phyloP scores from a whole-genome alignment of 2,797 vertebrate genomes.

The Tragopan temminckii region DNA sequence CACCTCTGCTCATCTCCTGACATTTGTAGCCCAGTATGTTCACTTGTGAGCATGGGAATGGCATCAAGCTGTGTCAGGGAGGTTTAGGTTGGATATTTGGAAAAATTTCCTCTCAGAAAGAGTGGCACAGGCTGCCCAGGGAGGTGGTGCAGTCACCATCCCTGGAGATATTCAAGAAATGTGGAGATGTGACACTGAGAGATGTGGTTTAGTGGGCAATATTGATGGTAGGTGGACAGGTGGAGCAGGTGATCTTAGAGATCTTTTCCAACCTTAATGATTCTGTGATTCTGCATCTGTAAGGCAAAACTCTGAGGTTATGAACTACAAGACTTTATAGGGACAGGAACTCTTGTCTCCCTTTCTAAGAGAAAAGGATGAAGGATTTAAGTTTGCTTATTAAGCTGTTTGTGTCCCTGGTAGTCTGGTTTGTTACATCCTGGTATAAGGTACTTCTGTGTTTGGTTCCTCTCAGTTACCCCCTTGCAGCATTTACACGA shows the following conservation, averaged over 20 bases:
- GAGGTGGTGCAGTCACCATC: too few relatives aligned
- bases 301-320: neutral
- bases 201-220: too few relatives aligned
- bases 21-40: rapidly evolving
- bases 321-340: neutral
- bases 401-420: neutral
- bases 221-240: too few relatives aligned
- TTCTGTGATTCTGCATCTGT: neutral
- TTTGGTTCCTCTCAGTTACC: neutral
- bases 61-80: too few relatives aligned
- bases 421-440: neutral
- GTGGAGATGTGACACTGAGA: too few relatives aligned
- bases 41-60: too few relatives aligned
- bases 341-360: neutral
- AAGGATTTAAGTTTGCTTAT: neutral
- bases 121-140: too few relatives aligned
- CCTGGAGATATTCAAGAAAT: too few relatives aligned
- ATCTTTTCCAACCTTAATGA: too few relatives aligned
- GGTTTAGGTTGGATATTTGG: too few relatives aligned
- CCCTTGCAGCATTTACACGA: neutral
- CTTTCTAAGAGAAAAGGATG: neutral
- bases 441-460: neutral
- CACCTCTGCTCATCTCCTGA: neutral
- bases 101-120: too few relatives aligned
- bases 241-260: too few relatives aligned